phyloP scores from a whole-genome alignment of 2,888 invertebrate genomes.

The Cryptocephalus moraei region DNA sequence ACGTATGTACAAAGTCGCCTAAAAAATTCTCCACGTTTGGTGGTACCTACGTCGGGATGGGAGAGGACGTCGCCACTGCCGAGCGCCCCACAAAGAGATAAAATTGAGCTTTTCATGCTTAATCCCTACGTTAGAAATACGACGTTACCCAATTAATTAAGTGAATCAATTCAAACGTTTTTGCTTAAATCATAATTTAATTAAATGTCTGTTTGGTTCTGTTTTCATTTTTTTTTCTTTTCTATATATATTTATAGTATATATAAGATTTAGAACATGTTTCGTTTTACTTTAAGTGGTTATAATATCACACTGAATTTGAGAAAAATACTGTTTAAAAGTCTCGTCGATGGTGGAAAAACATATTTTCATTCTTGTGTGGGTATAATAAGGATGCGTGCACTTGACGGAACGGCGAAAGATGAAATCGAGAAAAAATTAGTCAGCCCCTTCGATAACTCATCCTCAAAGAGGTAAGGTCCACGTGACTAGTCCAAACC shows the following conservation, averaged over 20 bases:
- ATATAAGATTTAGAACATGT: constrained; percentile 40
- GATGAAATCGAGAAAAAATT: neutral
- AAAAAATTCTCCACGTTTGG: too few relatives aligned
- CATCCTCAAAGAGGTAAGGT: too few relatives aligned
- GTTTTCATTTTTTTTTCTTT: constrained; percentile 11
- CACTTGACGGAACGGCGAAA: too few relatives aligned
- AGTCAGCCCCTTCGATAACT: too few relatives aligned
- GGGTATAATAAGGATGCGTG: too few relatives aligned
- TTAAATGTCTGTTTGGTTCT: constrained; percentile 36
- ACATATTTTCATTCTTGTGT: too few relatives aligned
- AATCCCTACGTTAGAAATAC: constrained; percentile 31
- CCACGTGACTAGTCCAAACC: too few relatives aligned
- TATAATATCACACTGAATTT: constrained; percentile 27
- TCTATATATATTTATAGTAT: constrained; percentile 1
- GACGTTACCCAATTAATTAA: constrained; percentile 20
- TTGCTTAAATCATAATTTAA: constrained; percentile 5
- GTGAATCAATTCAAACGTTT: neutral
- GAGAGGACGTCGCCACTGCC: too few relatives aligned
- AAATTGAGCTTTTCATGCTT: constrained; percentile 27
- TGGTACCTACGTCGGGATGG: too few relatives aligned
- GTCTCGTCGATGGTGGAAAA: too few relatives aligned
- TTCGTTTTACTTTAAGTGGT: constrained; percentile 31
- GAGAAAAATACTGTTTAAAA: constrained; percentile 10
- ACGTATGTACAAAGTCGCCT: too few relatives aligned
- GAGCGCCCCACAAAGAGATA: neutral